A percentile compares a stretch with the other conserved stretches of the same genome.
Evolutionary conservation across 2,797 vertebrate genomes (phyloP).

Genomic region (Enteromius unitaeniatus): DNA sequence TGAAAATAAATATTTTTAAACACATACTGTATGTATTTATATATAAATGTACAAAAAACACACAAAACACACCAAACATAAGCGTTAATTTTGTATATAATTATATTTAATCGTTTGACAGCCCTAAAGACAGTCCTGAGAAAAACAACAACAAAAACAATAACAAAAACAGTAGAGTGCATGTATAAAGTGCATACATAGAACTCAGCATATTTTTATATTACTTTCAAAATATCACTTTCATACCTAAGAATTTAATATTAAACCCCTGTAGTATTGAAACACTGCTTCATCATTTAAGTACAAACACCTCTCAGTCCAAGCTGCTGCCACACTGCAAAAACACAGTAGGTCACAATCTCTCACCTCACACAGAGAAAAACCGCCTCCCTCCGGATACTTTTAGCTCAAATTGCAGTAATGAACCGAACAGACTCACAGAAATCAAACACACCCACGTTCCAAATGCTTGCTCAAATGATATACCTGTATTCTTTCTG

Average conservation of each 20-base stretch:
- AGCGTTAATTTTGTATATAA: too few species aligned
- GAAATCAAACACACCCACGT: neutral
- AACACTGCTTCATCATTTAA: neutral
- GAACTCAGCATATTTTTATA: neutral
- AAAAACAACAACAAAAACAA: too few species aligned
- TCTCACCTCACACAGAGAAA: neutral
- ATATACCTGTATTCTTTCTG: neutral
- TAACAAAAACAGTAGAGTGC: neutral
- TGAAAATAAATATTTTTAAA: too few species aligned
- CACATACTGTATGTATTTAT: too few species aligned
- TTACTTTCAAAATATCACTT: neutral
- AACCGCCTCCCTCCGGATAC: neutral
- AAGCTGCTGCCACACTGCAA: neutral
- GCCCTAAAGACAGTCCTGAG: too few species aligned
- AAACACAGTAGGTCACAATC: constrained; percentile 8
- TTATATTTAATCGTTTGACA: too few species aligned
- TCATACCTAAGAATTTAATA: neutral
- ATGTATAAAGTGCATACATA: neutral
- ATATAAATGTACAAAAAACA: too few species aligned
- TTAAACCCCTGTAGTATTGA: neutral
- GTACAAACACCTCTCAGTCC: neutral
- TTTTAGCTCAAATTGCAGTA: neutral
- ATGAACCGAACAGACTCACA: neutral
- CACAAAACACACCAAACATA: too few species aligned
- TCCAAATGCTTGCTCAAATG: neutral